Conservation (phyloP, 2,888 invertebrate species). For the Pecten maximus region DNA sequence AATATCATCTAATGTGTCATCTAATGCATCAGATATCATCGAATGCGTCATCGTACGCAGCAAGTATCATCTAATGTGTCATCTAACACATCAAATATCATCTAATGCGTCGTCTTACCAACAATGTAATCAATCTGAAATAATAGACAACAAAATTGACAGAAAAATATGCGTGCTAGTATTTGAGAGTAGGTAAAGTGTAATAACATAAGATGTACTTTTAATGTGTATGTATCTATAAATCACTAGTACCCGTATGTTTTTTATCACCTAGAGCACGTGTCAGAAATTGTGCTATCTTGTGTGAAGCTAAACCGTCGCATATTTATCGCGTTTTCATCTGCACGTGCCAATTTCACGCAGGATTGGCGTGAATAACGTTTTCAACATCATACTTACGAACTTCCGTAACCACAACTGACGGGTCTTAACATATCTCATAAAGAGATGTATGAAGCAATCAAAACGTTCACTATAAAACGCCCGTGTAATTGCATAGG, state of each 20-base stretch:
- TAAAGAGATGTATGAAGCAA: neutral
- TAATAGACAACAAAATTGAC: too few species aligned
- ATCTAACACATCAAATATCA: too few species aligned
- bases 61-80: too few species aligned
- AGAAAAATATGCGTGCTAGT: neutral
- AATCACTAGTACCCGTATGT: neutral
- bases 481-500: neutral
- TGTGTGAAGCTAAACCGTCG: neutral
- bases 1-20: too few species aligned
- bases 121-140: too few species aligned
- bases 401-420: neutral
- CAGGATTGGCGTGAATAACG: neutral
- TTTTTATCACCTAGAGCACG: neutral
- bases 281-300: slow-evolving; percentile 26
- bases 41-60: too few species aligned
- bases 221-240: neutral
- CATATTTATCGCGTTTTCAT: neutral
- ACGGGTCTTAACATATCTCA: neutral
- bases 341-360: slow-evolving; percentile 8
- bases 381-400: neutral
- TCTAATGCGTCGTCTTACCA: too few species aligned
- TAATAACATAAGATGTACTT: neutral
- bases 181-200: neutral
- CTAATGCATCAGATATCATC: too few species aligned
- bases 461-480: neutral